Evolutionary conservation across 2,113 vertebrate genomes (phyloP).

Genomic region (Zosterops lateralis): DNA sequence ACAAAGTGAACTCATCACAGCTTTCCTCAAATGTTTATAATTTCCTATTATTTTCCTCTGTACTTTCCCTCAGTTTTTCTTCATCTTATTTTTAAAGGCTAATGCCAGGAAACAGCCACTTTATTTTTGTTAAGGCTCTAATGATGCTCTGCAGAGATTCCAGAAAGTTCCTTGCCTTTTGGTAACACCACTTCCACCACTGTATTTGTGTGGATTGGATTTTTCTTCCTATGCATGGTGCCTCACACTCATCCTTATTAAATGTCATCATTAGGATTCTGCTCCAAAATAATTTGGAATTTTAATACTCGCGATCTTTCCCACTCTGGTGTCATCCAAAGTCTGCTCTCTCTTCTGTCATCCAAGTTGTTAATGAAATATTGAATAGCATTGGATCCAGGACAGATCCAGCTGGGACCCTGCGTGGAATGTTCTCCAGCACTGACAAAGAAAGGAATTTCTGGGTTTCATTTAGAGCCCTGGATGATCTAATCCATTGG

Average conservation of each 20-base stretch:
- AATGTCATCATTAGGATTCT: conserved; percentile 23
- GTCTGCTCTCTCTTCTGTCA: conserved; percentile 20
- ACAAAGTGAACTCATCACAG: not conserved
- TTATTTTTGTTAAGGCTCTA: not conserved
- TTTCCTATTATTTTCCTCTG: not conserved
- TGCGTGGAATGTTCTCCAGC: not conserved
- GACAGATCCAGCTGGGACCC: conserved; percentile 40
- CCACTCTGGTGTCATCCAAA: conserved; percentile 47
- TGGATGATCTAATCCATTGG: conserved; percentile 38
- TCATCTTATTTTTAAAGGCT: not conserved
- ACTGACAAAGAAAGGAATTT: conserved; percentile 26
- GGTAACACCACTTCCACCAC: not conserved
- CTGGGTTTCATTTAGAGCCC: conserved; percentile 38
- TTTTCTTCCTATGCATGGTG: not conserved
- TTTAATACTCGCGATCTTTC: not conserved
- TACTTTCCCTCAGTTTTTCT: not conserved
- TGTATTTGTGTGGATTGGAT: not conserved
- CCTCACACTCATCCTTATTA: not conserved
- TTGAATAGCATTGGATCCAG: conserved; percentile 1
- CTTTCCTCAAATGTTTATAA: not conserved
- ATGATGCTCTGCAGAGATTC: not conserved
- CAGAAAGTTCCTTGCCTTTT: not conserved
- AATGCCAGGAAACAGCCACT: not conserved
- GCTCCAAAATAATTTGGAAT: conserved; percentile 37
- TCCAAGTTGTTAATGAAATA: conserved; percentile 60